Conservation (phyloP, 64 coral and sea anemone species). For the Montipora cactus region DNA sequence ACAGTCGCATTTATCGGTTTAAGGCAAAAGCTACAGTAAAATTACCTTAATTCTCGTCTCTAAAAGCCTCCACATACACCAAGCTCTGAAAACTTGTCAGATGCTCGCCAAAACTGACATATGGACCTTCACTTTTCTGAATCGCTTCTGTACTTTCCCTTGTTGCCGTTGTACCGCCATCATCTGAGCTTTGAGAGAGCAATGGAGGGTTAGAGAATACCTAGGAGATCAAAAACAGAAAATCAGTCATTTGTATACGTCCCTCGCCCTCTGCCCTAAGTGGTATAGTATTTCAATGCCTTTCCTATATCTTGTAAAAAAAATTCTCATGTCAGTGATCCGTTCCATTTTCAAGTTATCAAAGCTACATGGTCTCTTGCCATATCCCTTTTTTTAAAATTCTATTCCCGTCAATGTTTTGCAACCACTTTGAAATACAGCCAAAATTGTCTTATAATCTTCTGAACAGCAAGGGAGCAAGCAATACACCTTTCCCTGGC, state of each 20-base stretch:
- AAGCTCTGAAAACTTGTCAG: conserved; percentile 91
- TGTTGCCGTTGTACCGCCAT: conserved; percentile 30
- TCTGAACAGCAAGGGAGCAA: no score
- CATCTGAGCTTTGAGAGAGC: conserved; percentile 31
- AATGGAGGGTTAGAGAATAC: conserved; percentile 66
- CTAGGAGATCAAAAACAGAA: not conserved
- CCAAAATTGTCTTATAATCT: no score
- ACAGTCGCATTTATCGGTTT: not conserved
- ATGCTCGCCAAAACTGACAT: conserved; percentile 47
- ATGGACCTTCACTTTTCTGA: conserved; percentile 28
- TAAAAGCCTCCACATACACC: conserved; percentile 84
- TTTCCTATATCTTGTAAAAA: not conserved
- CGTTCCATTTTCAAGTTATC: not conserved
- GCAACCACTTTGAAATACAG: no score
- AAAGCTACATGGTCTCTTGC: no score
- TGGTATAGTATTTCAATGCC: not conserved
- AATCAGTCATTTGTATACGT: not conserved
- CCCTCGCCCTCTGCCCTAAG: not conserved
- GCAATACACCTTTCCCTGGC: no score
- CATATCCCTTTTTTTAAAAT: no score
- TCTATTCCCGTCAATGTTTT: no score
- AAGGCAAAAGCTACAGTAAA: not conserved
- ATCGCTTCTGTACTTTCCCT: conserved; percentile 43
- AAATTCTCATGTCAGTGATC: not conserved
- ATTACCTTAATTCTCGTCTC: conserved; percentile 80